These are phyloP conservation scores for Willisornis vidua DNA, from an alignment of 2,113 vertebrate species.

Conservation along the genomic window DNA sequence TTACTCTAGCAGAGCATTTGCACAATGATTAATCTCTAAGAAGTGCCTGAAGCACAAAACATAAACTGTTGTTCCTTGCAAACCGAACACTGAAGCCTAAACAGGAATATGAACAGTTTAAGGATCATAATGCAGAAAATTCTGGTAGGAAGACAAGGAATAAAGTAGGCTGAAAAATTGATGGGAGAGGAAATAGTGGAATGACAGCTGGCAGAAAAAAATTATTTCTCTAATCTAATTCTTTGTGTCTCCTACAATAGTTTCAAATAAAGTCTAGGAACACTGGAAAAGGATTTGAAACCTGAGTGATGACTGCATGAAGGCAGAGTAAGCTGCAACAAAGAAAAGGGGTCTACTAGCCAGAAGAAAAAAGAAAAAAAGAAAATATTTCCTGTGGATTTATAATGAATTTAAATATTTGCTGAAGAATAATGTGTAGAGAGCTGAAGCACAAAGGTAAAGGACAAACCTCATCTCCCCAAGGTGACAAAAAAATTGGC, in stretches of 20 bases:
- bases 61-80: background rate
- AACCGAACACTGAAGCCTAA: background rate
- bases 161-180: background rate
- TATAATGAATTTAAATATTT: slow-evolving; percentile 42
- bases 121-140: background rate
- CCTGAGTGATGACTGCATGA: background rate
- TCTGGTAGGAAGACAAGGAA: background rate
- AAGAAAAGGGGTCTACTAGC: background rate
- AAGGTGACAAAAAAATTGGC: background rate
- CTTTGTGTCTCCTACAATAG: background rate
- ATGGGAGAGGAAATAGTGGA: background rate
- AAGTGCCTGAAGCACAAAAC: background rate
- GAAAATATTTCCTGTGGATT: background rate
- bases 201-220: background rate
- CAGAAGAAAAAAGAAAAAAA: background rate
- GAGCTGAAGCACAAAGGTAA: slow-evolving; percentile 17
- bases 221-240: background rate
- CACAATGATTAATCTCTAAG: background rate
- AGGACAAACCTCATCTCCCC: background rate
- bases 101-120: background rate
- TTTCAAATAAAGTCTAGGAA: slow-evolving; percentile 2
- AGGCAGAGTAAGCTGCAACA: background rate
- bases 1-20: background rate
- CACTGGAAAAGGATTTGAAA: background rate
- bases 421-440: background rate